Percentiles rank a stretch among this genome's conserved stretches.
phyloP scores from a whole-genome alignment of 92 coral and sea anemone genomes.

The Galaxea fascicularis region DNA sequence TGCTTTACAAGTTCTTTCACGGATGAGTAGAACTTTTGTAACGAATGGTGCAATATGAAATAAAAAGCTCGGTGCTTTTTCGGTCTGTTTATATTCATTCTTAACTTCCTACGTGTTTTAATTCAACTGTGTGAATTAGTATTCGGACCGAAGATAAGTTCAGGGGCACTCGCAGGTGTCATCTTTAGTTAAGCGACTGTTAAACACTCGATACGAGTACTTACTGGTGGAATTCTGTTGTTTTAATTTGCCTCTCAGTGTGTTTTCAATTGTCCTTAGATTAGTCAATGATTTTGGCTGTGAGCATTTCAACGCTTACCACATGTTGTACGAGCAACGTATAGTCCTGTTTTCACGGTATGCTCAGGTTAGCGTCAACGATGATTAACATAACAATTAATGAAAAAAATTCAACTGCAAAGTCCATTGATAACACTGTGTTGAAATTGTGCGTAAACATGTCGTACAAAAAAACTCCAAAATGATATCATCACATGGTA shows the following conservation, averaged over 20 bases:
- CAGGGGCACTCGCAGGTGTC: slow-evolving; percentile 27
- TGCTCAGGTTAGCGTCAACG: slow-evolving; percentile 35
- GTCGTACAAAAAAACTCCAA: too few relatives aligned
- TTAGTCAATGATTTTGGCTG: slow-evolving; percentile 8
- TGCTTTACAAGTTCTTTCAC: too few relatives aligned
- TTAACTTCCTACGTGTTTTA: too few relatives aligned
- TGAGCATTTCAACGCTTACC: slow-evolving; percentile 16
- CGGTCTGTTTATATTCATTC: too few relatives aligned
- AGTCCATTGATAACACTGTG: neutral
- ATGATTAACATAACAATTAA: slow-evolving; percentile 40
- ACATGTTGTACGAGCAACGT: slow-evolving; percentile 45
- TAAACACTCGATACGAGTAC: slow-evolving; percentile 26
- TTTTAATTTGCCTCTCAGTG: slow-evolving; percentile 14
- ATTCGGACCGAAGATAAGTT: neutral
- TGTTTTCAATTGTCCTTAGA: slow-evolving; percentile 9
- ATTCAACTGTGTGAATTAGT: too few relatives aligned
- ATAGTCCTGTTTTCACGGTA: slow-evolving; percentile 25
- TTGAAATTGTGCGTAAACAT: neutral
- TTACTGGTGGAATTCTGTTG: slow-evolving; percentile 60
- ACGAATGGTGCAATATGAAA: too few relatives aligned
- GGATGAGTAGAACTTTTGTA: too few relatives aligned
- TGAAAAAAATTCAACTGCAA: slow-evolving; percentile 32
- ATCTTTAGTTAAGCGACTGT: neutral
- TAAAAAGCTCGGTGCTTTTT: too few relatives aligned
- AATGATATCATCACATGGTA: too few relatives aligned